Percentiles rank a stretch among this genome's conserved stretches.
phyloP scores from a whole-genome alignment of 2,888 invertebrate genomes.

The Campoplex capitator region DNA sequence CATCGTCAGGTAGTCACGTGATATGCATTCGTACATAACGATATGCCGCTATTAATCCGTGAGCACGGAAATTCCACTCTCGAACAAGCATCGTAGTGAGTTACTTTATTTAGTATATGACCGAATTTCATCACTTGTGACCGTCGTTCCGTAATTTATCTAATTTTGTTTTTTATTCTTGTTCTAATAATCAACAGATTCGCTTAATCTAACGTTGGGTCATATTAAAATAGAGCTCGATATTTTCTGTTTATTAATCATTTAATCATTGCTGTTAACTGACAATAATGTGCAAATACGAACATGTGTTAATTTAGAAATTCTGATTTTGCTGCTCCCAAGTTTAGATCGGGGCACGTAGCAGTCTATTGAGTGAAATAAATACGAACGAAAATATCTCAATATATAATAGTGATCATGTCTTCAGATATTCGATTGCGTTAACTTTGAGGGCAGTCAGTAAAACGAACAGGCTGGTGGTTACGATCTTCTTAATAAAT shows the following conservation, averaged over 20 bases:
- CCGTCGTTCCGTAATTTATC: neutral
- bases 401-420: too few relatives aligned
- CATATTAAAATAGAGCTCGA: neutral
- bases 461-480: conserved; percentile 30
- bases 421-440: neutral
- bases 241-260: neutral
- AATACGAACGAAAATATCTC: too few relatives aligned
- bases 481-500: conserved; percentile 33
- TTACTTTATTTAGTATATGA: neutral
- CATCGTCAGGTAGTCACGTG: conserved; percentile 76
- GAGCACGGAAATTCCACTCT: conserved; percentile 60
- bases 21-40: conserved; percentile 48
- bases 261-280: neutral
- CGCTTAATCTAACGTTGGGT: neutral
- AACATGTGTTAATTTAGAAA: too few relatives aligned
- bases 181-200: neutral
- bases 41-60: conserved; percentile 58
- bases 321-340: too few relatives aligned
- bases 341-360: too few relatives aligned
- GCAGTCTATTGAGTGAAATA: too few relatives aligned
- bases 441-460: conserved; percentile 12
- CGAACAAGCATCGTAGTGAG: conserved; percentile 47
- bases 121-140: neutral
- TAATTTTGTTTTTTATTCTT: neutral
- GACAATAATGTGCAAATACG: neutral